Conservation (phyloP, 2,888 invertebrate species). For the Watsonalla binaria region DNA sequence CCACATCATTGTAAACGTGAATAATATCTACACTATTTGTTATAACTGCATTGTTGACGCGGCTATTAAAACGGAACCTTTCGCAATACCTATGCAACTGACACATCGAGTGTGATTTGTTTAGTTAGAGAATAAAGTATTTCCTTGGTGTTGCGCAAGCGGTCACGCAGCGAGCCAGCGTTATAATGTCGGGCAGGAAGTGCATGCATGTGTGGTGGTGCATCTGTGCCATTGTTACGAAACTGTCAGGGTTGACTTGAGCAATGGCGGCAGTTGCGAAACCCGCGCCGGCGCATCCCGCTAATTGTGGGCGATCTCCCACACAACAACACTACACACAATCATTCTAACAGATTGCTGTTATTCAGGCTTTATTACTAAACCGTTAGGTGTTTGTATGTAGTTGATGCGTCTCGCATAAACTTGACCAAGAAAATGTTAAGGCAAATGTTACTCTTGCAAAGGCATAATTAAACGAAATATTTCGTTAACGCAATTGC, state of each 20-base stretch:
- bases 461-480: slow-evolving; percentile 51
- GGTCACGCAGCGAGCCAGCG: slow-evolving; percentile 55
- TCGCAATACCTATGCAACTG: slow-evolving; percentile 47
- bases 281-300: slow-evolving; percentile 62
- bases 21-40: slow-evolving; percentile 26
- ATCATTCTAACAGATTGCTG: slow-evolving; percentile 6
- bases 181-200: slow-evolving; percentile 73
- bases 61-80: slow-evolving; percentile 48
- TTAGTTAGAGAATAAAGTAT: slow-evolving; percentile 49
- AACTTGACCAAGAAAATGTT: slow-evolving; percentile 58
- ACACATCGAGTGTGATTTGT: slow-evolving; percentile 52
- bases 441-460: slow-evolving; percentile 39
- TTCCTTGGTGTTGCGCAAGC: slow-evolving; percentile 65
- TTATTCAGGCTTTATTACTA: too few species aligned
- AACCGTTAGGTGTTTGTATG: slow-evolving; percentile 5
- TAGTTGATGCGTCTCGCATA: slow-evolving; percentile 23
- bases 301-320: slow-evolving; percentile 69
- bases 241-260: slow-evolving; percentile 77
- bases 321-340: slow-evolving; percentile 29
- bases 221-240: slow-evolving; percentile 75
- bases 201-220: slow-evolving; percentile 74
- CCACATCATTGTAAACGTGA: slow-evolving; percentile 32
- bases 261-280: slow-evolving; percentile 67
- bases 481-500: slow-evolving; percentile 64
- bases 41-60: slow-evolving; percentile 34